Percentiles rank a stretch among this genome's conserved stretches.
Conservation (phyloP, 2,113 vertebrate species). For the Saccopteryx bilineata region DNA sequence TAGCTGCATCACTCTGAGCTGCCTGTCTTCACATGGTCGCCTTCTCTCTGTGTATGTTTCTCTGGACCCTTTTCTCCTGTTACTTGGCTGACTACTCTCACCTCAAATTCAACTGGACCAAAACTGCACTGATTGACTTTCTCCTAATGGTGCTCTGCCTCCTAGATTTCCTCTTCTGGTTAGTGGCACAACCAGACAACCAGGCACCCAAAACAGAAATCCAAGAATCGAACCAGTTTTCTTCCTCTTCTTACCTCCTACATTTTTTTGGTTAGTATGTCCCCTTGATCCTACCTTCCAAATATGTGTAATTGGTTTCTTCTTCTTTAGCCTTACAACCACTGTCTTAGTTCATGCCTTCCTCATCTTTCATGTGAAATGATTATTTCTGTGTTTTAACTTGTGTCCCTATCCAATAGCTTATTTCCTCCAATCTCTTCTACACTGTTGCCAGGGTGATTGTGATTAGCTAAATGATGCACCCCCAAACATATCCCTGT, state of each 20-base stretch:
- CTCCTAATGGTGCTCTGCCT: not conserved
- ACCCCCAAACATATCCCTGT: not conserved
- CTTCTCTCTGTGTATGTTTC: no score
- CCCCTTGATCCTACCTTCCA: constrained; percentile 1
- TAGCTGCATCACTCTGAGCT: no score
- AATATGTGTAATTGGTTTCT: constrained; percentile 4
- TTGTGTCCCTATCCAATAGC: not conserved
- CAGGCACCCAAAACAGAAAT: constrained; percentile 5
- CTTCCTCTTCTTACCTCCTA: constrained; percentile 22
- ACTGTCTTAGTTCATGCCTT: constrained; percentile 13
- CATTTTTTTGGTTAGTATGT: constrained; percentile 33
- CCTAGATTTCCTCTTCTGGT: not conserved
- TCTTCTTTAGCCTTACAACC: constrained; percentile 23
- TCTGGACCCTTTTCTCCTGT: not conserved
- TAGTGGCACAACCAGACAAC: not conserved
- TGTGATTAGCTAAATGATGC: not conserved
- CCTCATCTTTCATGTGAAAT: constrained; percentile 21
- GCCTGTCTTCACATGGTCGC: no score
- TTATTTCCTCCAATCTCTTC: not conserved
- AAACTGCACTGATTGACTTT: constrained; percentile 35
- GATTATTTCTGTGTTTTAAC: constrained; percentile 37
- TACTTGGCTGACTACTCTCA: constrained; percentile 6
- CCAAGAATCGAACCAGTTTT: not conserved
- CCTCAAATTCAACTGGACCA: not conserved
- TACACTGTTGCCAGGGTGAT: not conserved